These are phyloP conservation scores for Momotus momota DNA, from an alignment of 2,797 vertebrate species.

Conservation along the genomic window DNA sequence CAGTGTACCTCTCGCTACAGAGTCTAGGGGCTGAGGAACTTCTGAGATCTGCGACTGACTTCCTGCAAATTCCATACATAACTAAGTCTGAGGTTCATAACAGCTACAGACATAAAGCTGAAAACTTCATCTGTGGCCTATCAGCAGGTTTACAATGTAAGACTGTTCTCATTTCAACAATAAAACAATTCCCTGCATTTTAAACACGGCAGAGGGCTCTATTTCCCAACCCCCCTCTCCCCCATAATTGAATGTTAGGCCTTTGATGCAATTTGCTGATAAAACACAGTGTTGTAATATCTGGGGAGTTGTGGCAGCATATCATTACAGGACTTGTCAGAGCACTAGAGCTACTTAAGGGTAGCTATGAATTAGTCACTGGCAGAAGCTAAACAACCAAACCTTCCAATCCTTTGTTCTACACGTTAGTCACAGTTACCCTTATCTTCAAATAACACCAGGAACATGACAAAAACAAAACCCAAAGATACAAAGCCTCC, in stretches of 20 bases:
- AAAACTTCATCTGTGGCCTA: neutral
- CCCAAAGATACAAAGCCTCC: neutral
- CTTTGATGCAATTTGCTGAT: conserved; percentile 39
- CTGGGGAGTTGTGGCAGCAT: neutral
- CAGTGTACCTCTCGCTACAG: neutral
- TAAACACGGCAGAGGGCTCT: neutral
- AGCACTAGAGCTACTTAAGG: neutral
- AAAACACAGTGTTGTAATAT: neutral
- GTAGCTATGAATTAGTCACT: conserved; percentile 41
- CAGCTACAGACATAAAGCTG: neutral
- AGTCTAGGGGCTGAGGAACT: neutral
- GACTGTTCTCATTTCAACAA: neutral
- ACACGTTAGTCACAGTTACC: neutral
- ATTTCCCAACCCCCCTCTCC: neutral
- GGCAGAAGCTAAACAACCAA: conserved; percentile 4
- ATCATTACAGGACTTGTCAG: conserved; percentile 20
- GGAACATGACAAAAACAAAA: neutral
- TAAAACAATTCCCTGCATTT: neutral
- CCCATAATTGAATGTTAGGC: neutral
- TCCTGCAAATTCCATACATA: neutral
- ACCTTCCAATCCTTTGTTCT: conserved; percentile 9
- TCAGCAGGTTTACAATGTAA: neutral
- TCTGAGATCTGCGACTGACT: neutral
- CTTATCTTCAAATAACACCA: neutral
- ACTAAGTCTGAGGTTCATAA: neutral